A percentile compares a stretch with the other conserved stretches of the same genome.
Conservation (phyloP, 2,888 invertebrate species). For the Perizoma flavofasciatum region DNA sequence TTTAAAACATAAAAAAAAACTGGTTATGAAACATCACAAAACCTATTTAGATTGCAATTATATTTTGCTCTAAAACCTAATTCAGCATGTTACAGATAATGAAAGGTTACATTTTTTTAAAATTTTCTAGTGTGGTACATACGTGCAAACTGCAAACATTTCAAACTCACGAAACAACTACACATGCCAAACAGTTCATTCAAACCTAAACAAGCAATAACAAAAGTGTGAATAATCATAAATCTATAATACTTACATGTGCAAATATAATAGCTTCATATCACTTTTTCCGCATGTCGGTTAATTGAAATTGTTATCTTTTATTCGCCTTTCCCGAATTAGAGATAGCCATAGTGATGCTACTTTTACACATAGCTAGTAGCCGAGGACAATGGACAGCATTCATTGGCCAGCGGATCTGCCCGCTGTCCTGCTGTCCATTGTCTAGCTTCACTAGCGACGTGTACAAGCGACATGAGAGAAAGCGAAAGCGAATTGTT, state of each 20-base stretch:
- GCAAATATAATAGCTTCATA: conserved; percentile 60
- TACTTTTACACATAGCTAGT: conserved; percentile 8
- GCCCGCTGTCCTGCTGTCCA: not conserved
- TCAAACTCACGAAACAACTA: conserved; percentile 49
- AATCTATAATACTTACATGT: conserved; percentile 77
- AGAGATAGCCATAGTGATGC: conserved; percentile 61
- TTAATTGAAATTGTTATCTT: conserved; percentile 45
- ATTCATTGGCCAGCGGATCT: not conserved
- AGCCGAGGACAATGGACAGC: not conserved
- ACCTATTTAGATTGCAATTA: too few relatives aligned
- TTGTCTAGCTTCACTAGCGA: conserved; percentile 28
- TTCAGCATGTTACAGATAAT: not conserved
- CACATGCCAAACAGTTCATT: conserved; percentile 82
- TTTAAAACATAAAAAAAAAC: too few relatives aligned
- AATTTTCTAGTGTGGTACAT: conserved; percentile 22
- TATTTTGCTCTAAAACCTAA: too few relatives aligned
- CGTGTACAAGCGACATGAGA: conserved; percentile 24
- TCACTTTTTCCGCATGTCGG: conserved; percentile 45
- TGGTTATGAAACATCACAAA: too few relatives aligned
- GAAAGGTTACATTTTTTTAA: conserved; percentile 26
- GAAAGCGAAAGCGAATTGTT: conserved; percentile 57
- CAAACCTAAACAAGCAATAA: conserved; percentile 54
- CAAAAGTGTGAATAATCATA: conserved; percentile 50
- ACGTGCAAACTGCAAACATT: conserved; percentile 44
- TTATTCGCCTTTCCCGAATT: conserved; percentile 58